Conservation (phyloP, 2,797 vertebrate genomes). For the Phoeniculus purpureus region DNA sequence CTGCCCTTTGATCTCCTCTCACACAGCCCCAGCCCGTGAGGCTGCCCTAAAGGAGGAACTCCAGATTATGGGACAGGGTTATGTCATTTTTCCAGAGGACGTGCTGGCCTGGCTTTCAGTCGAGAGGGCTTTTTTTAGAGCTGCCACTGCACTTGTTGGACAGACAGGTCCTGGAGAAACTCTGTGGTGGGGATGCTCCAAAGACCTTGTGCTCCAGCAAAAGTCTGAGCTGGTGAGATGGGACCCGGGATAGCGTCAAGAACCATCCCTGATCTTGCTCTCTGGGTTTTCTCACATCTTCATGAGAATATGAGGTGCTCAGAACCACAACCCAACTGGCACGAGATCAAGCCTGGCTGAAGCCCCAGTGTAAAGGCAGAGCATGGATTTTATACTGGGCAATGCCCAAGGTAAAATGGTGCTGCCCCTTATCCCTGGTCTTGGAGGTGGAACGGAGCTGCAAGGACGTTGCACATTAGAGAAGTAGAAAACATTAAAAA, state of each 20-base stretch:
- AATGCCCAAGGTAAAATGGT: not conserved
- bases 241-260: not conserved
- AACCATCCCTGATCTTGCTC: not conserved
- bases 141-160: accelerated
- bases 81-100: conserved; percentile 71
- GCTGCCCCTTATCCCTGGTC: not conserved
- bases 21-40: not conserved
- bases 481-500: not conserved
- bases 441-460: not conserved
- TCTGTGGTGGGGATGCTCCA: not conserved
- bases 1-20: conserved; percentile 63
- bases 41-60: conserved; percentile 50
- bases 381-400: not conserved
- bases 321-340: not conserved
- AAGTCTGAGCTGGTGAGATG: not conserved
- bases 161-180: not conserved
- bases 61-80: conserved; percentile 49
- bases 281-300: not conserved
- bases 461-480: not conserved
- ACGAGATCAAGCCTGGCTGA: not conserved
- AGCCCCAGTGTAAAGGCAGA: not conserved
- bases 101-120: not conserved
- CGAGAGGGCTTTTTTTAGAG: conserved; percentile 7
- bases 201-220: accelerated
- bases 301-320: accelerated